phyloP scores from a whole-genome alignment of 2,888 invertebrate genomes.

The Cosmopolites sordidus region DNA sequence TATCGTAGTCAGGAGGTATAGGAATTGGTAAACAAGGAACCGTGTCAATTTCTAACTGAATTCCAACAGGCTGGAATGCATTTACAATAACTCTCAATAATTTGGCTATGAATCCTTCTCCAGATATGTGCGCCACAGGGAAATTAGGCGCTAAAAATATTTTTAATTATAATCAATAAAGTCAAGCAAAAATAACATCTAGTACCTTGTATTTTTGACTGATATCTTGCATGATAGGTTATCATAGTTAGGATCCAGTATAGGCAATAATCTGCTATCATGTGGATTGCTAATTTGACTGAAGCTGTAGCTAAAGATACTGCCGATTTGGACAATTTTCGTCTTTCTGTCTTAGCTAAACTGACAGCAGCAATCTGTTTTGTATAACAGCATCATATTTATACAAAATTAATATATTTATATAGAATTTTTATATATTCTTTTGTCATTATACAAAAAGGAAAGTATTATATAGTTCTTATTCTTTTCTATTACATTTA shows the following conservation, averaged over 20 bases:
- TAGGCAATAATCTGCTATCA: constrained; percentile 72
- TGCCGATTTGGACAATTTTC: constrained; percentile 53
- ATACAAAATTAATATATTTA: too few species aligned
- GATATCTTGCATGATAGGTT: constrained; percentile 50
- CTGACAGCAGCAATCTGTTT: constrained; percentile 48
- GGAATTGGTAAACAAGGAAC: constrained; percentile 73
- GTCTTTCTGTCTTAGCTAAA: constrained; percentile 58
- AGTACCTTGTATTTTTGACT: constrained; percentile 48
- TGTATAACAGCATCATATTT: too few species aligned
- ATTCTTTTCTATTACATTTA: too few species aligned
- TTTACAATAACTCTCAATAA: constrained; percentile 59
- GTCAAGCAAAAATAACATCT: background rate
- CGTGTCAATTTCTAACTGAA: constrained; percentile 56
- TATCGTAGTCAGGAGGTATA: constrained; percentile 58
- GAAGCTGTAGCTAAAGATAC: constrained; percentile 61
- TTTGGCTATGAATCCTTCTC: constrained; percentile 63
- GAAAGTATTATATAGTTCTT: too few species aligned
- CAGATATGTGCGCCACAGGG: constrained; percentile 58
- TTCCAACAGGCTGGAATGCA: constrained; percentile 55
- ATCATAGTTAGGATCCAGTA: constrained; percentile 68
- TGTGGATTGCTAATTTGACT: constrained; percentile 68
- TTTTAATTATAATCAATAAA: background rate
- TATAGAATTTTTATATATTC: too few species aligned
- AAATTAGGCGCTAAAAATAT: constrained; percentile 44
- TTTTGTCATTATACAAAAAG: too few species aligned